phyloP scores from a whole-genome alignment of 2,888 invertebrate genomes.

The Limnephilus rhombicus region DNA sequence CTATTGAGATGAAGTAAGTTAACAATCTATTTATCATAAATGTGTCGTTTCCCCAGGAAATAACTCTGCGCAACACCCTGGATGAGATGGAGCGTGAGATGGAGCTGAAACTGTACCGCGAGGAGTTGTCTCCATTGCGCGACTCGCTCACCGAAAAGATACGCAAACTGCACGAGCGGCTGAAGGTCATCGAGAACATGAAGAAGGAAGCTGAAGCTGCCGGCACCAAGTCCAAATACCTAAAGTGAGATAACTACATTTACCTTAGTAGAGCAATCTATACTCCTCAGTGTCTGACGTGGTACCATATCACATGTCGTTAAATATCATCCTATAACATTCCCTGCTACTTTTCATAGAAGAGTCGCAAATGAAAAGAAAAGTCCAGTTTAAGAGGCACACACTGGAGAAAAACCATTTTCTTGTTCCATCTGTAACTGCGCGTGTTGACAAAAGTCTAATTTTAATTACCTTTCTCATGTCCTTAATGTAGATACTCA shows the following conservation, averaged over 20 bases:
- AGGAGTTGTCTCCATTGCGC: conserved; percentile 81
- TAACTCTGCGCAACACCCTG: conserved; percentile 81
- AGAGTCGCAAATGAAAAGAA: no score
- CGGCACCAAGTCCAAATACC: conserved; percentile 82
- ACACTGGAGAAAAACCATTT: no score
- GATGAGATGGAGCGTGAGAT: conserved; percentile 82
- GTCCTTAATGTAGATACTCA: no score
- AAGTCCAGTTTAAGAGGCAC: no score
- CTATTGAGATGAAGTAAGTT: no score
- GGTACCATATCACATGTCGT: background rate
- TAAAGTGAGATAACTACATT: conserved; percentile 73
- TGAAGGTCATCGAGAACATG: conserved; percentile 79
- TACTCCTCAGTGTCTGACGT: background rate
- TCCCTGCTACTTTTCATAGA: background rate
- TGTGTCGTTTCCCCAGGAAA: conserved; percentile 73
- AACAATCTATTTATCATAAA: background rate
- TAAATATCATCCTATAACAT: background rate
- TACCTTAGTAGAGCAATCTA: no score
- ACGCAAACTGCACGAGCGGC: conserved; percentile 79
- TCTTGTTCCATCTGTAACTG: no score
- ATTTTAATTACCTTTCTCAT: no score
- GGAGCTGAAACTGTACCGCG: conserved; percentile 82
- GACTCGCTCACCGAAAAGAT: conserved; percentile 82
- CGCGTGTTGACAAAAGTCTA: no score
- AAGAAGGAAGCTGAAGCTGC: conserved; percentile 84